Conservation (phyloP, 2,888 invertebrate species). For the Marasmarcha lunaedactyla region DNA sequence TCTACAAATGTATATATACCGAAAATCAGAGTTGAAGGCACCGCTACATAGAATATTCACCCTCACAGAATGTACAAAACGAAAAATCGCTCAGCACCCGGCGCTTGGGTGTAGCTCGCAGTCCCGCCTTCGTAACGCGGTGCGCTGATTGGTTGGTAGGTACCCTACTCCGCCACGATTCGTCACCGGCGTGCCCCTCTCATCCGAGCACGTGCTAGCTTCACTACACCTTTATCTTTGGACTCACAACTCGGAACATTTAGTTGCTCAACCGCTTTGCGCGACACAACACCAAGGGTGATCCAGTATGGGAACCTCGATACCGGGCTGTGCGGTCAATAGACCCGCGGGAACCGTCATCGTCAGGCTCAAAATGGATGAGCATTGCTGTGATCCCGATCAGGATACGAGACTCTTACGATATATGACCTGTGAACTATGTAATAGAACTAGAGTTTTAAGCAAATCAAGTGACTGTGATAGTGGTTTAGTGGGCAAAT, state of each 20-base stretch:
- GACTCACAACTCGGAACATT: constrained; percentile 53
- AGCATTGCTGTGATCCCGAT: constrained; percentile 26
- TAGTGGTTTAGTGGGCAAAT: constrained; percentile 50
- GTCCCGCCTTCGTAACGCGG: constrained; percentile 31
- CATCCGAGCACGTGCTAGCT: constrained; percentile 36
- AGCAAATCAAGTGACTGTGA: constrained; percentile 62
- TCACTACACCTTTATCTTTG: constrained; percentile 52
- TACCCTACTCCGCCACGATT: constrained; percentile 35
- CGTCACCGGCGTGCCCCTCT: constrained; percentile 43
- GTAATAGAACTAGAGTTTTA: constrained; percentile 52
- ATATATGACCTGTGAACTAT: constrained; percentile 47
- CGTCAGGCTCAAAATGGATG: constrained; percentile 49
- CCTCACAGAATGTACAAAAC: too few species aligned
- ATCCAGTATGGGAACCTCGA: constrained; percentile 50
- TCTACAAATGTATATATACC: too few species aligned
- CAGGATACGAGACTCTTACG: constrained; percentile 26
- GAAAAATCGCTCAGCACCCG: too few species aligned
- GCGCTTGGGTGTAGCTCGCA: constrained; percentile 32
- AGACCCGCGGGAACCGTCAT: constrained; percentile 51
- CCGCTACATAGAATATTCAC: neutral
- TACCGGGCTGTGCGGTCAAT: constrained; percentile 47
- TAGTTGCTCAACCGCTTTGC: constrained; percentile 61
- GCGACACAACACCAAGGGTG: constrained; percentile 52
- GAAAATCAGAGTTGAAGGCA: too few species aligned
- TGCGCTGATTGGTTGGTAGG: constrained; percentile 33